These are phyloP conservation scores for Paratrypauchen microcephalus DNA, from an alignment of 2,797 vertebrate species.

Conservation along the genomic window DNA sequence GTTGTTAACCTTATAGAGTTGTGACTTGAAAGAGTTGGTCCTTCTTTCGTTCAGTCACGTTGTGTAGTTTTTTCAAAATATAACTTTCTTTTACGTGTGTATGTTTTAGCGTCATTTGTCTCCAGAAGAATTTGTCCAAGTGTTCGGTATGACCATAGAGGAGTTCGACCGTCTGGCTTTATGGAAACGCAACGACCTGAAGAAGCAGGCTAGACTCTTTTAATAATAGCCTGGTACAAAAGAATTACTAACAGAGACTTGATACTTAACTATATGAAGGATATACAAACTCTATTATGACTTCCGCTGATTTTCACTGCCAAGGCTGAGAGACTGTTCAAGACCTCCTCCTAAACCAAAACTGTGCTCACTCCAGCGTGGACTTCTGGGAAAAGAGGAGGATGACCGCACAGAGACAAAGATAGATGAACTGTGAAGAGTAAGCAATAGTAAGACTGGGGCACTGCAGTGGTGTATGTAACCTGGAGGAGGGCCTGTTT, in stretches of 20 bases:
- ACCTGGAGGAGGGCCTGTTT: slow-evolving; percentile 21
- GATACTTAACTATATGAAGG: slow-evolving; percentile 3
- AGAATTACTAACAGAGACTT: slow-evolving; percentile 35
- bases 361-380: slow-evolving; percentile 49
- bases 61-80: neutral
- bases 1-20: too few species aligned
- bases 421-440: slow-evolving; percentile 47
- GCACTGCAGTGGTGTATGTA: slow-evolving; percentile 47
- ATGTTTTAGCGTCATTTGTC: slow-evolving; percentile 89
- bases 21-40: too few species aligned
- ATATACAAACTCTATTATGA: neutral
- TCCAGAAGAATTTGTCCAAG: slow-evolving; percentile 93
- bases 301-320: slow-evolving; percentile 65
- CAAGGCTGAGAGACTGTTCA: slow-evolving; percentile 70
- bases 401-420: slow-evolving; percentile 28
- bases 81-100: neutral
- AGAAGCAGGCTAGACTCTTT: slow-evolving; percentile 97
- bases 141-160: slow-evolving; percentile 95
- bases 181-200: slow-evolving; percentile 98
- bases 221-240: slow-evolving; percentile 53
- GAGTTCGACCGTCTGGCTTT: slow-evolving; percentile 98
- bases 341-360: slow-evolving; percentile 60
- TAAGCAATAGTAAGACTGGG: slow-evolving; percentile 53
- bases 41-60: neutral
- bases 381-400: slow-evolving; percentile 29